A percentile compares a stretch with the other conserved stretches of the same genome.
These are phyloP conservation scores for Gallinago stenura DNA, from an alignment of 2,797 vertebrate species.

Conservation along the genomic window DNA sequence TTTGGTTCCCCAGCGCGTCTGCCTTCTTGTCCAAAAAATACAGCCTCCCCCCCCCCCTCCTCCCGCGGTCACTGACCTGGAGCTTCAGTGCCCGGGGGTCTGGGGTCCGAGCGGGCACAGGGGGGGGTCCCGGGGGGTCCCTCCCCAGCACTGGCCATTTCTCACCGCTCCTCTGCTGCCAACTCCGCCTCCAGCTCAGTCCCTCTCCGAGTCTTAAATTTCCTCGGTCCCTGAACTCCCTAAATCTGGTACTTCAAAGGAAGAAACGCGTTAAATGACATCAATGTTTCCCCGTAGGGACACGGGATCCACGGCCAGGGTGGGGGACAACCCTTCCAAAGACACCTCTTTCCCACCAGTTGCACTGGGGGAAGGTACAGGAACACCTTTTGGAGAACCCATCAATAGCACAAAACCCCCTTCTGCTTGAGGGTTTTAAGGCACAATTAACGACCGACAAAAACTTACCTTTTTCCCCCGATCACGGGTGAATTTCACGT, in stretches of 20 bases:
- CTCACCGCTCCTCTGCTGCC: not conserved
- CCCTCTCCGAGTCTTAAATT: not conserved
- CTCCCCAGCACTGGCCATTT: not conserved
- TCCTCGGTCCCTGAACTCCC: not conserved
- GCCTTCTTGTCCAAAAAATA: not conserved
- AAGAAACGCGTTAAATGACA: not conserved
- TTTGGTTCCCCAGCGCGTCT: fast-evolving
- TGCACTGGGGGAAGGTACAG: not conserved
- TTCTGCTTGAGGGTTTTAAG: not conserved
- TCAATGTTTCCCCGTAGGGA: not conserved
- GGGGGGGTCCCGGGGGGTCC: too few relatives aligned
- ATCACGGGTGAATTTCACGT: fast-evolving
- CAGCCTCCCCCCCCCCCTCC: too few relatives aligned
- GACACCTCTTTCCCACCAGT: fast-evolving
- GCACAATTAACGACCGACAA: fast-evolving
- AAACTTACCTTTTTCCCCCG: not conserved
- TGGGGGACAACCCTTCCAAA: fast-evolving
- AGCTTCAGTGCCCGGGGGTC: not conserved
- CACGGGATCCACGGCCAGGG: not conserved
- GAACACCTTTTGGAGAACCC: not conserved
- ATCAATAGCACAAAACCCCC: not conserved
- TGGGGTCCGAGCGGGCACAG: not conserved
- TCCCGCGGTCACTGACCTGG: not conserved
- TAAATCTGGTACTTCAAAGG: not conserved
- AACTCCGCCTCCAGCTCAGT: not conserved